Conservation (phyloP, 2,113 vertebrate species). For the Hipposideros armiger region DNA sequence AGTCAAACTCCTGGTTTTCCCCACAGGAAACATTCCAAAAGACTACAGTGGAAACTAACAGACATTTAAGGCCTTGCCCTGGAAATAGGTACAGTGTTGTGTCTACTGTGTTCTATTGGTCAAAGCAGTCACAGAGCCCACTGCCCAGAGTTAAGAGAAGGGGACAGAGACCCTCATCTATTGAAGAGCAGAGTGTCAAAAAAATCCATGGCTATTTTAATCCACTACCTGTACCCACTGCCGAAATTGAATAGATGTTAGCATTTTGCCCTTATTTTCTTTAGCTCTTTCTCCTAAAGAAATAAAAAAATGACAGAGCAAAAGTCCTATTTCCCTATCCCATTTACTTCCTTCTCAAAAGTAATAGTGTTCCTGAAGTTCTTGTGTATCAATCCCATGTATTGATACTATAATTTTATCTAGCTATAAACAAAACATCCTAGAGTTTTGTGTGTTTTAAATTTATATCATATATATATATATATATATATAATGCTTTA, state of each 20-base stretch:
- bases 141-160: neutral
- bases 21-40: neutral
- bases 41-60: neutral
- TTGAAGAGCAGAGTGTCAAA: neutral
- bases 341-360: neutral
- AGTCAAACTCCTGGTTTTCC: neutral
- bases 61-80: neutral
- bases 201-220: neutral
- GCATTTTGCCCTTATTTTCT: neutral
- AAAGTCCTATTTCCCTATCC: neutral
- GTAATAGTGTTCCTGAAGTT: neutral
- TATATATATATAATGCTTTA: neutral
- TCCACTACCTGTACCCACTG: neutral
- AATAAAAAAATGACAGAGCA: neutral
- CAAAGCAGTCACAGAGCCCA: neutral
- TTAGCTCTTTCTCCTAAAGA: neutral
- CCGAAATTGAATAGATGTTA: neutral
- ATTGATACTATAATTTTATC: neutral
- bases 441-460: constrained; percentile 1
- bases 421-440: neutral
- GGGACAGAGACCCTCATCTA: neutral
- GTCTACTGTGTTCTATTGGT: neutral
- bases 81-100: neutral
- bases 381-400: neutral
- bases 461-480: neutral